phyloP scores from a whole-genome alignment of 2,888 invertebrate species.

The Caenorhabditis imperialis region DNA sequence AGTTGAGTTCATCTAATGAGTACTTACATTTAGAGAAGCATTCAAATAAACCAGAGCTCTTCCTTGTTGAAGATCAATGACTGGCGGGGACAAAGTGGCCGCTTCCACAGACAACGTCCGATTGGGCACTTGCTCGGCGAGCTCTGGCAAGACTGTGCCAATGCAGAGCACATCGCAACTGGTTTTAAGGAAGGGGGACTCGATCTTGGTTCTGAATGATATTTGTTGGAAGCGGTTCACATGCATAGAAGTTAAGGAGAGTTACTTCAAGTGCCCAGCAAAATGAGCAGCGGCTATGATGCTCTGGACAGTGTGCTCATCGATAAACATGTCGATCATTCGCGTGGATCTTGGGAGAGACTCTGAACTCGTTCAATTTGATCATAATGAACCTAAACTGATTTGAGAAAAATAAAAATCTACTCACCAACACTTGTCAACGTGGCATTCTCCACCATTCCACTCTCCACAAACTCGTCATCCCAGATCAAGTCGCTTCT shows the following conservation, averaged over 20 bases:
- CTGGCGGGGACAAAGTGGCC: conserved; percentile 70
- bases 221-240: too few relatives aligned
- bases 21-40: conserved; percentile 66
- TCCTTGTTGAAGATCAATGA: conserved; percentile 67
- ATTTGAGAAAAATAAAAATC: too few relatives aligned
- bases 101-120: conserved; percentile 67
- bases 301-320: conserved; percentile 74
- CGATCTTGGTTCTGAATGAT: conserved; percentile 70
- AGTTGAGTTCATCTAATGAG: background rate
- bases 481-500: conserved; percentile 67
- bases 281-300: conserved; percentile 74
- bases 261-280: conserved; percentile 66
- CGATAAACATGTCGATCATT: conserved; percentile 74
- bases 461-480: conserved; percentile 63
- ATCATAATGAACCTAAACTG: too few relatives aligned
- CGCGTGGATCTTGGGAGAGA: conserved; percentile 60
- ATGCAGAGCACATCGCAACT: conserved; percentile 75
- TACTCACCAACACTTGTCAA: conserved; percentile 55
- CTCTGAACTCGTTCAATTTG: conserved; percentile 38
- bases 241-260: too few relatives aligned
- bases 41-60: conserved; percentile 70
- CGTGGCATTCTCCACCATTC: conserved; percentile 57
- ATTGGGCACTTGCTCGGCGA: conserved; percentile 66
- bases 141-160: conserved; percentile 73
- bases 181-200: conserved; percentile 71